A percentile compares a stretch with the other conserved stretches of the same genome.
These are phyloP conservation scores for Tetraodon nigroviridis DNA, from an alignment of 2,113 vertebrate species.

Conservation along the genomic window DNA sequence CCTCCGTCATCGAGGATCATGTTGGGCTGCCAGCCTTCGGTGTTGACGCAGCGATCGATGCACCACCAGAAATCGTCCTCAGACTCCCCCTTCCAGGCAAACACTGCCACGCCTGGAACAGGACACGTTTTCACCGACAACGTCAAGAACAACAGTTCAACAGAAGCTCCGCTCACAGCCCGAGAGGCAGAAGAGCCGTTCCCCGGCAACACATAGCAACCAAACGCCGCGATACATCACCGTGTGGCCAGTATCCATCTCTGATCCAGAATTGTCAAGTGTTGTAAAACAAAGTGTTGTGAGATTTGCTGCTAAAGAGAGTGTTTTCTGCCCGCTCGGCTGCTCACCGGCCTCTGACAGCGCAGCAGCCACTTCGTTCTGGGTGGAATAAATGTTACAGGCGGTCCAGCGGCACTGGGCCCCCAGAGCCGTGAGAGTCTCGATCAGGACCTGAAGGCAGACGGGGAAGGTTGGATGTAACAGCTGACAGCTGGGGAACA, in stretches of 20 bases:
- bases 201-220: conserved; percentile 48
- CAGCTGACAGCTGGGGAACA: too few species aligned
- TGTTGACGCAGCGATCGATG: conserved; percentile 90
- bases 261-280: too few species aligned
- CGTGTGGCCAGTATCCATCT: not conserved
- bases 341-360: conserved; percentile 77
- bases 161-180: too few species aligned
- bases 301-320: too few species aligned
- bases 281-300: too few species aligned
- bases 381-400: conserved; percentile 98
- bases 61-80: conserved; percentile 99
- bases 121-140: not conserved
- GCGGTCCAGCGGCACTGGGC: conserved; percentile 98
- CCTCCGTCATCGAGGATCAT: conserved; percentile 99
- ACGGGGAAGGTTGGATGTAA: not conserved
- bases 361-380: conserved; percentile 95
- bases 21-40: conserved; percentile 94
- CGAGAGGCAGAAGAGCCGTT: not conserved
- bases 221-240: conserved; percentile 22
- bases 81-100: conserved; percentile 98
- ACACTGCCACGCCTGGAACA: conserved; percentile 89
- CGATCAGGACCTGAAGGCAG: conserved; percentile 85
- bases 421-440: conserved; percentile 92
- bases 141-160: too few species aligned
- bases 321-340: not conserved